These are phyloP conservation scores for Phytoseiulus persimilis DNA, from an alignment of 2,888 invertebrate genomes.

Conservation along the genomic window DNA sequence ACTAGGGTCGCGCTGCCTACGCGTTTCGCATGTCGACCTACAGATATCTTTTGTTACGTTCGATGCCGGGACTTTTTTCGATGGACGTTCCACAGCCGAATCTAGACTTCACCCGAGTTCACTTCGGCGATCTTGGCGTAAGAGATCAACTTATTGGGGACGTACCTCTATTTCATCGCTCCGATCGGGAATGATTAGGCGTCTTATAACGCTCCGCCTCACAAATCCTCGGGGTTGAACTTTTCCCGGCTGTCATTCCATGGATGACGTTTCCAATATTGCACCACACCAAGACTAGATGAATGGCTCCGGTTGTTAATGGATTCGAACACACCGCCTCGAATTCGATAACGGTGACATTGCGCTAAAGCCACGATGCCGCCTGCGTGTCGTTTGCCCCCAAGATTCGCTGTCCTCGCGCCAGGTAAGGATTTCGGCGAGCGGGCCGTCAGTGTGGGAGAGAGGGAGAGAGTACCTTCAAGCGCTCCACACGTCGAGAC, in stretches of 20 bases:
- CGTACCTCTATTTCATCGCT: no score
- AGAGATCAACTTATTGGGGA: no score
- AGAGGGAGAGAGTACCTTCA: not conserved
- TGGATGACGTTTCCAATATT: no score
- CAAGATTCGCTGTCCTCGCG: not conserved
- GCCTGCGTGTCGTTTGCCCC: not conserved
- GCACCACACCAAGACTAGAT: not conserved
- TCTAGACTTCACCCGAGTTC: not conserved
- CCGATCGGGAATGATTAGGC: no score
- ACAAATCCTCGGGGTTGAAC: no score
- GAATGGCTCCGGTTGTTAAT: not conserved
- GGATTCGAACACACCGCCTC: not conserved
- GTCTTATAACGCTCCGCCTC: no score
- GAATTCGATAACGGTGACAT: not conserved
- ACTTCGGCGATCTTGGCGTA: no score
- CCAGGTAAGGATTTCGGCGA: not conserved
- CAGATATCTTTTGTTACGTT: no score
- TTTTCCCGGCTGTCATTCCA: no score
- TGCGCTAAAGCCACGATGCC: not conserved
- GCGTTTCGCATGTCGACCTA: no score
- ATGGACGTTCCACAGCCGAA: not conserved
- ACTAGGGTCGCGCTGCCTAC: no score
- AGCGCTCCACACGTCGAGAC: not conserved
- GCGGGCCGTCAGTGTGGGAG: not conserved
- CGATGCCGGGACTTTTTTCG: no score